These are phyloP conservation scores for Drosophila chauvacae DNA, from an alignment of 1,140 invertebrate species.

Conservation along the genomic window DNA sequence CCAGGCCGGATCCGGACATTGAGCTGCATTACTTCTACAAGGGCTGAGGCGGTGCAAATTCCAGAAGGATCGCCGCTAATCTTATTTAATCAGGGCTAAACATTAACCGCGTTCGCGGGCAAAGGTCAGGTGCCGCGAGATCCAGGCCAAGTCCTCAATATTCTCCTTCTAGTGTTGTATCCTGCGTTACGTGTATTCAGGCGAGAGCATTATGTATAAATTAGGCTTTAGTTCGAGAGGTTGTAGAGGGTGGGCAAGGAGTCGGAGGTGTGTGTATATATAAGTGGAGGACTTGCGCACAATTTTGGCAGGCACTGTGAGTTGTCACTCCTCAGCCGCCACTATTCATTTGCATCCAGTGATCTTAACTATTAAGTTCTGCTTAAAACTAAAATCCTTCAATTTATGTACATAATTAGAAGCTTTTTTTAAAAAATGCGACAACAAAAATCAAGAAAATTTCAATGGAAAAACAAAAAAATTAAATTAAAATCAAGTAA, in stretches of 20 bases:
- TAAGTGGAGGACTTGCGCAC: slow-evolving; percentile 38
- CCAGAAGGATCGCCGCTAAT: slow-evolving; percentile 12
- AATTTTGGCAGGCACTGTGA: slow-evolving; percentile 39
- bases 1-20: slow-evolving; percentile 55
- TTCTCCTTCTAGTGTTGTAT: slow-evolving; percentile 51
- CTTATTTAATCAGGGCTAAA: slow-evolving; percentile 43
- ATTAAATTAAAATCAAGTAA: slow-evolving; percentile 17
- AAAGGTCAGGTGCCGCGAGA: background rate
- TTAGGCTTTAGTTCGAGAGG: slow-evolving; percentile 67
- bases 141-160: slow-evolving; percentile 1
- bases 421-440: slow-evolving; percentile 22
- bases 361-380: slow-evolving; percentile 77
- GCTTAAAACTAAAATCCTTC: slow-evolving; percentile 44
- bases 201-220: slow-evolving; percentile 71
- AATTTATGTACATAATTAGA: slow-evolving; percentile 66
- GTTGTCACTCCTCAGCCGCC: slow-evolving; percentile 15
- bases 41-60: slow-evolving; percentile 39
- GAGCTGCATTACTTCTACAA: slow-evolving; percentile 71
- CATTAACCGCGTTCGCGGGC: background rate
- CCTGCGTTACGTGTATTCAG: slow-evolving; percentile 68
- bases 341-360: slow-evolving; percentile 67
- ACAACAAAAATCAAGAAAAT: slow-evolving; percentile 17
- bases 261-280: slow-evolving; percentile 15
- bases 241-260: slow-evolving; percentile 20
- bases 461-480: slow-evolving; percentile 17